Conservation (phyloP, 2,113 vertebrate genomes). For the Pongo abelii region DNA sequence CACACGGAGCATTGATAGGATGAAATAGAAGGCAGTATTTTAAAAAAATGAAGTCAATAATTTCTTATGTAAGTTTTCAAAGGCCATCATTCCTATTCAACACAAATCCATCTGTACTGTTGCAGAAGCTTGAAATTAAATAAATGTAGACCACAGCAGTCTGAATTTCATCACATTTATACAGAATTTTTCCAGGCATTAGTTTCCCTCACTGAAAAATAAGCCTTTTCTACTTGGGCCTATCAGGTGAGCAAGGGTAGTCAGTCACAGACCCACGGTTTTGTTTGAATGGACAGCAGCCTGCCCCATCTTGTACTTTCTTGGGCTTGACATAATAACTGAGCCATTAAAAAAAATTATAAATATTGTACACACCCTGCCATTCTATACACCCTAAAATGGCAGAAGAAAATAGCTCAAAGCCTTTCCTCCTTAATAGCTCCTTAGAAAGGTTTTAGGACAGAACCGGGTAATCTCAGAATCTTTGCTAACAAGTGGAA, state of each 20-base stretch:
- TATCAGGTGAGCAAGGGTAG: neutral
- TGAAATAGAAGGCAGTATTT: neutral
- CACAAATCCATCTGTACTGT: slow-evolving; percentile 27
- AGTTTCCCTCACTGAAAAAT: slow-evolving; percentile 43
- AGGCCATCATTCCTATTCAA: slow-evolving; percentile 47
- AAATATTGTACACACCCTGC: neutral
- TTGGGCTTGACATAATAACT: slow-evolving; percentile 47
- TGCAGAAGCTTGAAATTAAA: slow-evolving; percentile 55
- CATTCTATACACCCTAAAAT: slow-evolving; percentile 20
- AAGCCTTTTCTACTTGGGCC: slow-evolving; percentile 43
- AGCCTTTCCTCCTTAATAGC: slow-evolving; percentile 33
- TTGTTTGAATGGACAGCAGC: slow-evolving; percentile 31
- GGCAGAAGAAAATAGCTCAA: slow-evolving; percentile 36
- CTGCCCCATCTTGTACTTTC: slow-evolving; percentile 58
- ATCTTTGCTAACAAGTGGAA: slow-evolving; percentile 46
- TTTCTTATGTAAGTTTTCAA: slow-evolving; percentile 38
- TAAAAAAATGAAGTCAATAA: slow-evolving; percentile 31
- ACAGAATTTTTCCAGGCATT: slow-evolving; percentile 18
- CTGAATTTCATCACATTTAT: slow-evolving; percentile 38
- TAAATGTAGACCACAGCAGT: slow-evolving; percentile 13
- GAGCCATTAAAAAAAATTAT: slow-evolving; percentile 51
- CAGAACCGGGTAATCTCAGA: neutral
- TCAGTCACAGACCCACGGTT: neutral
- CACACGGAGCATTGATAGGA: slow-evolving; percentile 23
- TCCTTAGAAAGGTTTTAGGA: slow-evolving; percentile 25